Evolutionary conservation across 2,888 invertebrate genomes (phyloP).

Genomic region (Thysanoteuthis rhombus): DNA sequence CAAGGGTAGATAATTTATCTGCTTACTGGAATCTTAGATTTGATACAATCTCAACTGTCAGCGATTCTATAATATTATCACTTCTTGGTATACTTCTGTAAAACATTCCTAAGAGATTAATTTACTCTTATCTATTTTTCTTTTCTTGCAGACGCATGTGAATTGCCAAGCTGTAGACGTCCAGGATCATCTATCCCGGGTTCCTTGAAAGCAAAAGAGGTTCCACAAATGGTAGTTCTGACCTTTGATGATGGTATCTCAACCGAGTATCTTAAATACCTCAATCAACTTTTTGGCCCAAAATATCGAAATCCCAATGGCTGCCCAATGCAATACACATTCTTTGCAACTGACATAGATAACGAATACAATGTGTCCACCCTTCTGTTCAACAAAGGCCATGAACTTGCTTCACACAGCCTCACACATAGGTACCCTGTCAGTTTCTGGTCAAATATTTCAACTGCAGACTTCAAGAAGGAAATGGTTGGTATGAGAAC

Average conservation of each 20-base stretch:
- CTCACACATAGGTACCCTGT: conserved; percentile 70
- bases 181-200: conserved; percentile 42
- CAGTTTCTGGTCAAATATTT: conserved; percentile 68
- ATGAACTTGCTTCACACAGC: conserved; percentile 95
- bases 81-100: too few relatives aligned
- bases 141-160: conserved; percentile 36
- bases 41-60: too few relatives aligned
- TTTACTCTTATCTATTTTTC: too few relatives aligned
- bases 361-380: conserved; percentile 84
- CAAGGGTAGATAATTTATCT: too few relatives aligned
- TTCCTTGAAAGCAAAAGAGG: conserved; percentile 37
- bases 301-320: conserved; percentile 73
- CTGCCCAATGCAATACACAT: conserved; percentile 85
- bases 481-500: conserved; percentile 91
- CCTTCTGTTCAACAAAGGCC: conserved; percentile 84
- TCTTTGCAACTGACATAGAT: conserved; percentile 99
- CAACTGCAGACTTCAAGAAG: conserved; percentile 88
- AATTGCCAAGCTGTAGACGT: conserved; percentile 42
- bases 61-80: too few relatives aligned
- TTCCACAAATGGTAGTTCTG: conserved; percentile 54
- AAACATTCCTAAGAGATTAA: too few relatives aligned
- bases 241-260: conserved; percentile 55
- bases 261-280: conserved; percentile 81
- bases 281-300: conserved; percentile 43
- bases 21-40: too few relatives aligned